Conservation (phyloP, 2,888 invertebrate species). For the Tridacna crocea region DNA sequence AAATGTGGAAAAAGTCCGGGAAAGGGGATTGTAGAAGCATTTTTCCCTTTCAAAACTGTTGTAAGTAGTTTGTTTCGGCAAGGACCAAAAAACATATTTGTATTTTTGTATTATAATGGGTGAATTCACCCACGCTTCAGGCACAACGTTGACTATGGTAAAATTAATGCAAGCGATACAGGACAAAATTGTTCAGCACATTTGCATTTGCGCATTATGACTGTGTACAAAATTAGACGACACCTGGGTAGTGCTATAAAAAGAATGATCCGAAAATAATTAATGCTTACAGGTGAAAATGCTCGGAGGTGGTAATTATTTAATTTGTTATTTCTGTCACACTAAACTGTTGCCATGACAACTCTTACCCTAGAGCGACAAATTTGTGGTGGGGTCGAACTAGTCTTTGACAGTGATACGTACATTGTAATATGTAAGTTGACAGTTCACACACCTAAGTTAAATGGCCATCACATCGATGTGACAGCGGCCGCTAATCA, state of each 20-base stretch:
- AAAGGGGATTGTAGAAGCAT: no score
- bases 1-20: no score
- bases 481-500: constrained; percentile 56
- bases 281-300: constrained; percentile 28
- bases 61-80: no score
- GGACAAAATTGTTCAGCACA: background rate
- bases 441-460: constrained; percentile 57
- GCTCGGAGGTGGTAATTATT: constrained; percentile 56
- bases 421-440: constrained; percentile 36
- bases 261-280: constrained; percentile 15
- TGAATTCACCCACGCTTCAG: no score
- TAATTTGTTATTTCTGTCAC: constrained; percentile 60
- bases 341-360: constrained; percentile 55
- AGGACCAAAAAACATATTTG: no score
- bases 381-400: constrained; percentile 52
- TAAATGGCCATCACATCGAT: constrained; percentile 36
- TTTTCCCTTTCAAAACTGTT: no score
- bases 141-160: no score
- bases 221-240: constrained; percentile 7
- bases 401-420: constrained; percentile 56
- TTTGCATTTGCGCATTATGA: constrained; percentile 12
- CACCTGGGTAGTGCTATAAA: constrained; percentile 11
- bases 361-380: constrained; percentile 50
- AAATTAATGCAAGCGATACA: no score
- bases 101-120: no score